A percentile compares a stretch with the other conserved stretches of the same genome.
phyloP scores from a whole-genome alignment of 2,797 vertebrate genomes.

The Sebastes steindachneri region DNA sequence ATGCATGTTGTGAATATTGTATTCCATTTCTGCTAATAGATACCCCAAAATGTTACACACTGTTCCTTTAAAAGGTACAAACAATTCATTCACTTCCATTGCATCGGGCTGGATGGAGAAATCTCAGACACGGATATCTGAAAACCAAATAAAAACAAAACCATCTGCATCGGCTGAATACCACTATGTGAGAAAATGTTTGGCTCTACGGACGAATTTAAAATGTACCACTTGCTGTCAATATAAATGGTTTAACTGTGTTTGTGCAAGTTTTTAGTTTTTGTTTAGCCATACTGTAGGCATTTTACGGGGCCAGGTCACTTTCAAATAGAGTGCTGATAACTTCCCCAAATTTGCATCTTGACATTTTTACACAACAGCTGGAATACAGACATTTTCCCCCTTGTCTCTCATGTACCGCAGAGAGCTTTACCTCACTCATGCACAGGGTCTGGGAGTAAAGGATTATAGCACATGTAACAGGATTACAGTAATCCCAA shows the following conservation, averaged over 20 bases:
- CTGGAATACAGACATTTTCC: not conserved
- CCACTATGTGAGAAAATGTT: not conserved
- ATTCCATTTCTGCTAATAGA: too few species aligned
- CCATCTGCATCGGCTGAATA: not conserved
- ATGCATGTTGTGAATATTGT: too few species aligned
- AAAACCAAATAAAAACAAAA: not conserved
- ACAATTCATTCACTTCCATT: not conserved
- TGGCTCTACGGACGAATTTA: not conserved
- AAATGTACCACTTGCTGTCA: too few species aligned
- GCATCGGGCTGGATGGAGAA: not conserved
- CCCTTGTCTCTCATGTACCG: not conserved
- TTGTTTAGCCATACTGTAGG: not conserved
- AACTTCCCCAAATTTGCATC: not conserved
- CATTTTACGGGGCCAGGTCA: not conserved
- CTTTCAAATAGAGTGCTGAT: not conserved
- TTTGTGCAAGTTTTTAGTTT: not conserved
- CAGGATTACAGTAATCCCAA: conserved; percentile 61
- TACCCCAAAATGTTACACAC: too few species aligned
- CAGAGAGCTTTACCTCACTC: conserved; percentile 26
- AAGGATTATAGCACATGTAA: conserved; percentile 48
- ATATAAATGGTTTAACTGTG: too few species aligned
- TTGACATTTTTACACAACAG: not conserved
- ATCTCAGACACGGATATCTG: not conserved
- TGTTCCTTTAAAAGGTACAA: not conserved
- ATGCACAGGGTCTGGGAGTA: conserved; percentile 18